Base-by-base conservation (phyloP, 1,140 invertebrate species). In the Ceratina japonica region DNA sequence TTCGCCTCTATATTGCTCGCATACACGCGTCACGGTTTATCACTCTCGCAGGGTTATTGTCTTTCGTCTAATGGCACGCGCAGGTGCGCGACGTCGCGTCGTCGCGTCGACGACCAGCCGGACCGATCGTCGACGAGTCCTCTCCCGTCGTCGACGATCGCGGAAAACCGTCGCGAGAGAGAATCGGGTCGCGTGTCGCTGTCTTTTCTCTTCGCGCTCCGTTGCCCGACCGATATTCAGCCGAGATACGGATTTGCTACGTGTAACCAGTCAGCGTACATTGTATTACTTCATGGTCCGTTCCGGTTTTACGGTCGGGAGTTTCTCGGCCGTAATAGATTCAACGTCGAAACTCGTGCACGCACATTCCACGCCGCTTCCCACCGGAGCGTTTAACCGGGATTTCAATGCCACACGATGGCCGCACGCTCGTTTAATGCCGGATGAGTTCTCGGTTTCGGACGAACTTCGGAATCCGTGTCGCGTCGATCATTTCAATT, bases 1-100 rank as follows among this genome's bases (percentile, higher is more conserved):
- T 84, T 79, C 59, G 71, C 66, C 81, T 80, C 81, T 85, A 89
- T 89, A 90, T 90, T 84, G 86, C 84, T 75, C 75, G 79, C 86
- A 85, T 79, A 85, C 87, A 88, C 88, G 87, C 88, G 85, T 89
- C 87, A 89, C 86, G 89, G 88, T 91, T 89, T 87, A 91, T 91
- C 88, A 89, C 88, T 87, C 87, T 87, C 83, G 83, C 83, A 80
- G 86, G 85, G 84, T 89, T 89, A 90, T 90, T 89, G 86, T 91
- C 88, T 89, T 81, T 87, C 82, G 82, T 70, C 83, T 76, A 76
- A 82, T 82, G 79, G 69, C 79, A 68, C 81, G 86, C 84, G 65
- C 85, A 88, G 85, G 84, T 83, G 85, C 83, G 83, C 18, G 15
- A 24, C 15, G 49, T 83, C 70, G 75, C 82, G n/a, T n/a, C n/a